Evolutionary conservation across 1,140 invertebrate species (phyloP).

Genomic region (Zelostemma sp.): DNA sequence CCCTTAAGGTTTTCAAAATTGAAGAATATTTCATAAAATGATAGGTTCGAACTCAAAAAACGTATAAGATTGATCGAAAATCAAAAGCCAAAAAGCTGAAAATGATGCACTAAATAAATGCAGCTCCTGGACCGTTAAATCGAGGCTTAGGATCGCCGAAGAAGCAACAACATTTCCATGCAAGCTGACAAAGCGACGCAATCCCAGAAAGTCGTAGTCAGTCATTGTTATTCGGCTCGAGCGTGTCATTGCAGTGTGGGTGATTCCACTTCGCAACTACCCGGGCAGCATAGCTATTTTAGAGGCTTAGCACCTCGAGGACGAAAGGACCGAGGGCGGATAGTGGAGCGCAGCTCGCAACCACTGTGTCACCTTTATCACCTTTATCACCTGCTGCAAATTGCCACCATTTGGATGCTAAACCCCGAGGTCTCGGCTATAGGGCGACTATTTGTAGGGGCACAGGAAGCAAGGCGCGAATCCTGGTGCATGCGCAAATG

Average conservation of each 20-base stretch:
- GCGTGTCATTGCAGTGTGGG: constrained; percentile 38
- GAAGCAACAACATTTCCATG: not conserved
- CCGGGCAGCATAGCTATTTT: constrained; percentile 64
- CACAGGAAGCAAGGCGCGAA: constrained; percentile 48
- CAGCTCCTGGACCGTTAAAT: too few relatives aligned
- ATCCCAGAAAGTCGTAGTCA: constrained; percentile 7
- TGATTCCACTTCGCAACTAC: constrained; percentile 38
- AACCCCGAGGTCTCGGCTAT: constrained; percentile 61
- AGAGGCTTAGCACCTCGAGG: constrained; percentile 65
- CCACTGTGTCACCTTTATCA: constrained; percentile 69
- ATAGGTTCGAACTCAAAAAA: too few relatives aligned
- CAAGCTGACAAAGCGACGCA: not conserved
- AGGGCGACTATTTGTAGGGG: constrained; percentile 64
- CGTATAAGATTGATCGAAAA: too few relatives aligned
- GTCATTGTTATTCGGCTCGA: constrained; percentile 43
- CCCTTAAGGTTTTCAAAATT: too few relatives aligned
- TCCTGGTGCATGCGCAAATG: constrained; percentile 49
- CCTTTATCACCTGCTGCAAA: constrained; percentile 70
- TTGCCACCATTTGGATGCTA: constrained; percentile 70
- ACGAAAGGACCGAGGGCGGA: constrained; percentile 24
- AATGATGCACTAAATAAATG: too few relatives aligned
- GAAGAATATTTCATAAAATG: too few relatives aligned
- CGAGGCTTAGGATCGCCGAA: too few relatives aligned
- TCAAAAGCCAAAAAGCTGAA: too few relatives aligned
- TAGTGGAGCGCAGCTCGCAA: constrained; percentile 41